phyloP scores from a whole-genome alignment of 2,888 invertebrate species.

The Tricholauxania praeusta region DNA sequence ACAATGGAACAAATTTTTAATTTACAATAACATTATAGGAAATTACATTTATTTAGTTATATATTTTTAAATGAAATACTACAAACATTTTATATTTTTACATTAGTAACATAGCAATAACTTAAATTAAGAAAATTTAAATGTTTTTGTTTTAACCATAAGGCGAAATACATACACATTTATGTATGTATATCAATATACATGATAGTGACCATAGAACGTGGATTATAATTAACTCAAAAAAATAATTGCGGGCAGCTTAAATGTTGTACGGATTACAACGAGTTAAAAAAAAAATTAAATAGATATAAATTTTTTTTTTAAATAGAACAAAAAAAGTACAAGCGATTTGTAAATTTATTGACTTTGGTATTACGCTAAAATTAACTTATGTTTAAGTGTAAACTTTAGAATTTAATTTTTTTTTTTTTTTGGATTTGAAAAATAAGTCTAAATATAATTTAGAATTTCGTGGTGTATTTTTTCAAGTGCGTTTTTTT shows the following conservation, averaged over 20 bases:
- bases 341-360: conserved; percentile 47
- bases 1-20: conserved; percentile 23
- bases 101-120: conserved; percentile 7
- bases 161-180: neutral
- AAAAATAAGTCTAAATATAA: conserved; percentile 14
- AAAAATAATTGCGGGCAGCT: conserved; percentile 18
- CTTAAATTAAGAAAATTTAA: conserved; percentile 10
- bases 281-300: conserved; percentile 37
- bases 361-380: conserved; percentile 66
- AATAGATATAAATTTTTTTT: conserved; percentile 28
- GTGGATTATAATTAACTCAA: neutral
- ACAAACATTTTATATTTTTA: conserved; percentile 7
- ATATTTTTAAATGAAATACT: neutral
- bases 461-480: conserved; percentile 28
- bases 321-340: conserved; percentile 29
- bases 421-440: conserved; percentile 8
- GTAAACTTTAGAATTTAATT: conserved; percentile 30
- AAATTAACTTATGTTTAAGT: conserved; percentile 51
- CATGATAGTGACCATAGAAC: neutral
- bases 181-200: neutral
- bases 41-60: neutral
- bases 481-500: conserved; percentile 25
- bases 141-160: neutral
- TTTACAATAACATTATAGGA: conserved; percentile 30
- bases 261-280: conserved; percentile 10